A percentile compares a stretch with the other conserved stretches of the same genome.
Conservation (phyloP, 2,797 vertebrate genomes). For the Mycteria americana region DNA sequence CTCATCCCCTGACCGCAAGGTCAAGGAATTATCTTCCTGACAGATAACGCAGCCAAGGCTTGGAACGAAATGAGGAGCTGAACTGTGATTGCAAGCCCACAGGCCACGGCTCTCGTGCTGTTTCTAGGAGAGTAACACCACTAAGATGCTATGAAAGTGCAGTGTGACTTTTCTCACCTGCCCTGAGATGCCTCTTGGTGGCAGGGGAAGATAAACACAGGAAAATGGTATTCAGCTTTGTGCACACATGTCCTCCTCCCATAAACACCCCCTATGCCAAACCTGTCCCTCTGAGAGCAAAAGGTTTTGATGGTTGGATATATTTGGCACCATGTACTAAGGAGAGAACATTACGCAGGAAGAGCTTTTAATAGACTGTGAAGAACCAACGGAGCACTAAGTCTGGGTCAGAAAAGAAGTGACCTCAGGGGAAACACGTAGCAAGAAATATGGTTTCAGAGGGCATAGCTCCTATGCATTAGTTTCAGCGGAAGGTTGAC, state of each 20-base stretch:
- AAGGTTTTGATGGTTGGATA: background rate
- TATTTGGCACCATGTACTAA: background rate
- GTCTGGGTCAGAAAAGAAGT: background rate
- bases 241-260: background rate
- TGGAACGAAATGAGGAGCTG: background rate
- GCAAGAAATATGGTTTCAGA: background rate
- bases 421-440: background rate
- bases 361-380: background rate
- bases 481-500: background rate
- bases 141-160: background rate
- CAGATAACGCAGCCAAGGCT: background rate
- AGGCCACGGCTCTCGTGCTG: background rate
- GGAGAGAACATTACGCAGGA: background rate
- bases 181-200: background rate
- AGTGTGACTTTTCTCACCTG: background rate
- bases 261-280: background rate
- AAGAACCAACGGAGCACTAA: background rate
- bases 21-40: slow-evolving; percentile 57
- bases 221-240: background rate
- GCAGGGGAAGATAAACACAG: background rate
- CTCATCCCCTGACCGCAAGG: slow-evolving; percentile 44
- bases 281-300: background rate
- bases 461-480: background rate
- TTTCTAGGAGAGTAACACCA: background rate
- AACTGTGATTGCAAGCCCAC: background rate